A percentile compares a stretch with the other conserved stretches of the same genome.
These are phyloP conservation scores for Calcarius lapponicus DNA, from an alignment of 2,797 vertebrate genomes.

Conservation along the genomic window DNA sequence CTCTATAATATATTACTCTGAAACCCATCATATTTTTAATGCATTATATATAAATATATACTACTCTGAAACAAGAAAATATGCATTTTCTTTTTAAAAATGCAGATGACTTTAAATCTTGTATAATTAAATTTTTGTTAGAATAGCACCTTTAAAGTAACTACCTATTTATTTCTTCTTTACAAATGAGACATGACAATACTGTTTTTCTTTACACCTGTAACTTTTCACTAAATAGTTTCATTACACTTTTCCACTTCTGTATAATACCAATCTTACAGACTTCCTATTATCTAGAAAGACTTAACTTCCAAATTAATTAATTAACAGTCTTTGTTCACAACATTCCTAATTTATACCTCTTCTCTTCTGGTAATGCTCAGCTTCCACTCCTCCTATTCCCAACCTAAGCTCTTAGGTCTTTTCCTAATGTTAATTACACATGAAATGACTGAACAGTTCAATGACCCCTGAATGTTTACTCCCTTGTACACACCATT, in stretches of 20 bases:
- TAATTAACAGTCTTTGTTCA: neutral
- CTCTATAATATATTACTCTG: neutral
- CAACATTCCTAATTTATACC: neutral
- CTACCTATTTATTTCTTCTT: neutral
- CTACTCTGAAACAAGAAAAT: neutral
- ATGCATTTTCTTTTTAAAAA: neutral
- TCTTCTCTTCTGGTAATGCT: neutral
- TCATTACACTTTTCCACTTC: neutral
- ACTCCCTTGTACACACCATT: neutral
- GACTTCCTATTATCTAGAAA: neutral
- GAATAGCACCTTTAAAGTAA: neutral
- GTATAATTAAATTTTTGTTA: neutral
- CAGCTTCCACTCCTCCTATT: neutral
- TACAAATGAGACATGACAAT: neutral
- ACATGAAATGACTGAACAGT: neutral
- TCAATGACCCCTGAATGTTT: neutral
- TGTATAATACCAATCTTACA: neutral
- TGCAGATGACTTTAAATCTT: neutral
- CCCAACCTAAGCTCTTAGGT: neutral
- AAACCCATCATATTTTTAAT: neutral
- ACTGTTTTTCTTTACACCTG: neutral
- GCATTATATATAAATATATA: neutral
- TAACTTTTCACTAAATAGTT: neutral
- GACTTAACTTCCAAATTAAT: neutral
- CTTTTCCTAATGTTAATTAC: neutral